Conservation (phyloP, 2,113 vertebrate species). For the Sula dactylatra region DNA sequence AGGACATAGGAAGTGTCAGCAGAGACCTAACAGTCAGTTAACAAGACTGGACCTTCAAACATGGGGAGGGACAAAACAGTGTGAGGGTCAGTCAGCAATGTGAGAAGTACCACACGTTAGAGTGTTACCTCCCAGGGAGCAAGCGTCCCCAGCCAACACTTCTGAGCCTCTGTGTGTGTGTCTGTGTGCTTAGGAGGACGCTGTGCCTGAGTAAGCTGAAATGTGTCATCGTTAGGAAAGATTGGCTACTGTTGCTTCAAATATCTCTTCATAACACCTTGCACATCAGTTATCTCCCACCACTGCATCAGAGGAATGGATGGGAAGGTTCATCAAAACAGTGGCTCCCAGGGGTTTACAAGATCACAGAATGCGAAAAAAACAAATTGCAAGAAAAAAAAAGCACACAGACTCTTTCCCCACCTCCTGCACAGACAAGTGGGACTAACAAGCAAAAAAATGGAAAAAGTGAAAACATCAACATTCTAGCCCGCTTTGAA, state of each 20-base stretch:
- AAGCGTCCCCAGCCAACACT: background rate
- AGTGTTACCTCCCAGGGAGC: rapidly evolving
- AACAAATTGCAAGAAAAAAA: background rate
- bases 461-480: background rate
- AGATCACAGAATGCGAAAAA: background rate
- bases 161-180: background rate
- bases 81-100: background rate
- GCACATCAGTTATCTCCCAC: background rate
- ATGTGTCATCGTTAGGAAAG: background rate
- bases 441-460: background rate
- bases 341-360: background rate
- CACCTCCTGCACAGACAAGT: background rate
- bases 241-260: background rate
- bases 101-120: background rate
- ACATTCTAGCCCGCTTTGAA: background rate
- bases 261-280: background rate
- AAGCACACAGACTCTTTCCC: background rate
- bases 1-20: background rate
- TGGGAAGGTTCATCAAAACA: background rate
- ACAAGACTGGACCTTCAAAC: background rate
- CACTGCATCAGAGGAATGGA: background rate
- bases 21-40: background rate
- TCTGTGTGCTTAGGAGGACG: background rate
- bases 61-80: background rate
- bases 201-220: background rate